phyloP scores from a whole-genome alignment of 2,888 invertebrate species.

The Anthophora plumipes region DNA sequence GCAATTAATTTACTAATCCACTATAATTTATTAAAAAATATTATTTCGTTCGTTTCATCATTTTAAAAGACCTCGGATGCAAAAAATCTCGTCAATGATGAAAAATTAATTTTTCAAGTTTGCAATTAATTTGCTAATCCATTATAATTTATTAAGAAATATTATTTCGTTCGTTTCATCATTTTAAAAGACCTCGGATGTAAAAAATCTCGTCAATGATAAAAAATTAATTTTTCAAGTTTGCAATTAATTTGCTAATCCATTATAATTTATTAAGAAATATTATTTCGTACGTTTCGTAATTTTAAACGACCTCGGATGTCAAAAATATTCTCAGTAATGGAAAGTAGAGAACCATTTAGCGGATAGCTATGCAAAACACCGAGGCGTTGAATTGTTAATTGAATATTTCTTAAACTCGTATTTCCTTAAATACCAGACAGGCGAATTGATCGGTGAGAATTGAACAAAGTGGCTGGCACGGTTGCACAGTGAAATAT shows the following conservation, averaged over 20 bases:
- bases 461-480: constrained; percentile 43
- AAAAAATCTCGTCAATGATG: background rate
- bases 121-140: too few species aligned
- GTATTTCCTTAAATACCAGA: constrained; percentile 36
- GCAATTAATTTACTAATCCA: too few species aligned
- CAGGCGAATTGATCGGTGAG: constrained; percentile 33
- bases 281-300: too few species aligned
- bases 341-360: background rate
- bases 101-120: too few species aligned
- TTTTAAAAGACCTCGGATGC: background rate
- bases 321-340: background rate
- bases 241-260: too few species aligned
- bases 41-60: too few species aligned
- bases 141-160: too few species aligned
- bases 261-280: too few species aligned
- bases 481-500: constrained; percentile 44
- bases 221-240: background rate
- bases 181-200: background rate
- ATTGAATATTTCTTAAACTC: constrained; percentile 34
- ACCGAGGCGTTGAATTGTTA: constrained; percentile 28
- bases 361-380: background rate
- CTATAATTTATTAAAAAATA: too few species aligned
- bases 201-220: background rate
- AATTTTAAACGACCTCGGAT: background rate
- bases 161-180: too few species aligned